These are phyloP conservation scores for Apodemus agrarius DNA, from an alignment of 2,797 vertebrate species.

Conservation along the genomic window DNA sequence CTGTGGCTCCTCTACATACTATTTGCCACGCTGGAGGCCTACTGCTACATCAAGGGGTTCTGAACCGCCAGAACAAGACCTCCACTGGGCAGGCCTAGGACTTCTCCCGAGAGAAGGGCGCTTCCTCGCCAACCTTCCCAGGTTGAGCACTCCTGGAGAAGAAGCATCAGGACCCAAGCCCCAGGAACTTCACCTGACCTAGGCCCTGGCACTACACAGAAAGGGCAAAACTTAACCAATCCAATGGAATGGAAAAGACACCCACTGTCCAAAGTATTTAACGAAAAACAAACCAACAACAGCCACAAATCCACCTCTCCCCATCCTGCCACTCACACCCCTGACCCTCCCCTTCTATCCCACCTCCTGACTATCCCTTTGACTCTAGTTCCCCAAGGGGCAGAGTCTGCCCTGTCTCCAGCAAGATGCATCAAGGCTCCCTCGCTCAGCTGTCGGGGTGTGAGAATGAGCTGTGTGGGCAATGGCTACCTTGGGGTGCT, in stretches of 20 bases:
- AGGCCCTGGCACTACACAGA: conserved; percentile 2
- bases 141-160: background rate
- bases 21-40: conserved; percentile 98
- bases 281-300: conserved; percentile 77
- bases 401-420: background rate
- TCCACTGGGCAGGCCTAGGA: conserved; percentile 60
- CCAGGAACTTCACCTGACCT: conserved; percentile 40
- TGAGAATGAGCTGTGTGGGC: background rate
- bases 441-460: background rate
- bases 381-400: background rate
- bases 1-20: conserved; percentile 99
- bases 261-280: conserved; percentile 76
- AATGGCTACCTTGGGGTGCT: conserved; percentile 2
- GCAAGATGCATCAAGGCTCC: background rate
- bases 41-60: conserved; percentile 99
- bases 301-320: conserved; percentile 74
- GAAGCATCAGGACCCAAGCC: background rate
- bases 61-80: conserved; percentile 82
- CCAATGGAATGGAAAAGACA: conserved; percentile 62
- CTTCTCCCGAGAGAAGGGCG: conserved; percentile 49
- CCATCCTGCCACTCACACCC: conserved; percentile 64
- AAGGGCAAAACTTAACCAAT: conserved; percentile 75
- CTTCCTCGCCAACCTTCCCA: background rate
- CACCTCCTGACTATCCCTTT: background rate
- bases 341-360: background rate